phyloP scores from a whole-genome alignment of 2,888 invertebrate species.

The Serripes groenlandicus region DNA sequence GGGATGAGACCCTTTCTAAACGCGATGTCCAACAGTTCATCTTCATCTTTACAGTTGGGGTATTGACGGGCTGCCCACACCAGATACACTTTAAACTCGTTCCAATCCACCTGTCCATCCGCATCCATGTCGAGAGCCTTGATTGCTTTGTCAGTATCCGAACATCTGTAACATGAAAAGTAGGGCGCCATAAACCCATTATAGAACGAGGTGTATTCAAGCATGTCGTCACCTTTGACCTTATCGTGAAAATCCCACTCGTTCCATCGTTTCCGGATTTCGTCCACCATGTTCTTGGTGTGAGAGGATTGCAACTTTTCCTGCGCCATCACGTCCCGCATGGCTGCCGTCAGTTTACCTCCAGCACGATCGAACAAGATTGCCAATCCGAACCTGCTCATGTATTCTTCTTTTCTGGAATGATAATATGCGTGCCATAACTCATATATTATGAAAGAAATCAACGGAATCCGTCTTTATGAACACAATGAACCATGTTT shows the following conservation, averaged over 20 bases:
- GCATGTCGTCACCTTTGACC: background rate
- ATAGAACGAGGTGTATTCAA: background rate
- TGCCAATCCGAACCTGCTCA: conserved; percentile 35
- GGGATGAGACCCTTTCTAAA: conserved; percentile 40
- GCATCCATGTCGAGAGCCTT: background rate
- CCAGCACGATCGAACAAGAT: conserved; percentile 3
- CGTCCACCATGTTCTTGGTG: background rate
- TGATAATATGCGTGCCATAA: background rate
- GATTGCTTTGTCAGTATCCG: background rate
- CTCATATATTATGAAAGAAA: no score
- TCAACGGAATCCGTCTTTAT: background rate
- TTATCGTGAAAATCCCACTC: background rate
- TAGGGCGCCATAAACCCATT: background rate
- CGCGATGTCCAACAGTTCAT: conserved; percentile 27
- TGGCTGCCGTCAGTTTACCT: background rate
- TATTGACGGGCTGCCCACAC: conserved; percentile 39
- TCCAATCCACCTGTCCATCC: conserved; percentile 23
- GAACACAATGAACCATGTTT: background rate
- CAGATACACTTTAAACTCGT: conserved; percentile 33
- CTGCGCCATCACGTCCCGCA: background rate
- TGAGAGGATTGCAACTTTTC: background rate
- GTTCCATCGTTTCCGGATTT: background rate
- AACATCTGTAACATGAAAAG: background rate
- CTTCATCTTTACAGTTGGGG: conserved; percentile 10
- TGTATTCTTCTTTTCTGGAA: conserved; percentile 51